Evolutionary conservation across 2,888 invertebrate genomes (phyloP).

Genomic region (Caenorhabditis imperialis): DNA sequence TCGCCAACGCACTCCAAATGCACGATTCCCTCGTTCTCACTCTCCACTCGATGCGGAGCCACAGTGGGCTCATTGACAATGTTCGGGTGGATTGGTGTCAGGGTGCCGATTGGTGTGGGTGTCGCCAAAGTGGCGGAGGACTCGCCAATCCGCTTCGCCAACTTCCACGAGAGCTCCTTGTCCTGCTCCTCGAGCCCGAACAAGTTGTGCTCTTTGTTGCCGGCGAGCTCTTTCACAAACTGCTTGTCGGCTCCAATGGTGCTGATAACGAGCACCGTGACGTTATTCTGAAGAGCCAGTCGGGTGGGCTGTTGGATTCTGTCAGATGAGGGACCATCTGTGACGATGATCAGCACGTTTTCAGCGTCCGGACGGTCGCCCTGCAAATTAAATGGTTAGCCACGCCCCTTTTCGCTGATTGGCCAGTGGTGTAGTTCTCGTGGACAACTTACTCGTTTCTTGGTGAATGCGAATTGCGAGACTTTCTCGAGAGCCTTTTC

Average conservation of each 20-base stretch:
- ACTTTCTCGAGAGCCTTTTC: conserved; percentile 72
- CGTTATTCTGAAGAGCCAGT: conserved; percentile 63
- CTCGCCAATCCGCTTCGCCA: conserved; percentile 65
- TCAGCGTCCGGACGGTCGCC: conserved; percentile 72
- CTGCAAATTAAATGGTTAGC: no score
- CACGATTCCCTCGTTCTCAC: conserved; percentile 27
- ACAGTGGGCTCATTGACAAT: neutral
- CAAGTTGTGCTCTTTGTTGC: conserved; percentile 31
- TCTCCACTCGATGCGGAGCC: conserved; percentile 2
- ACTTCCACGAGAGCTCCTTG: conserved; percentile 61
- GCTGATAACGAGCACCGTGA: conserved; percentile 69
- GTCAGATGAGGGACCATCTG: conserved; percentile 67
- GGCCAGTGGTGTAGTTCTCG: neutral
- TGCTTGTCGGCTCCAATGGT: conserved; percentile 67
- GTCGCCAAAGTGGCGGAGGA: neutral
- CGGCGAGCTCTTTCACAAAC: conserved; percentile 62
- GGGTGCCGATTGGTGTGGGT: neutral
- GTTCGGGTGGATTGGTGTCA: conserved; percentile 15
- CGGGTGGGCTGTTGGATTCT: conserved; percentile 61
- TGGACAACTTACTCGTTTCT: conserved; percentile 62
- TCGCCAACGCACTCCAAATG: conserved; percentile 54
- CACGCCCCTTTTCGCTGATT: no score
- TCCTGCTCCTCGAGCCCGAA: conserved; percentile 43
- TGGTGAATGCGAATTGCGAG: conserved; percentile 72
- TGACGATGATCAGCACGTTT: conserved; percentile 71